Evolutionary conservation across 2,888 invertebrate species (phyloP), one percentile per base, ranked within the genome.

Genomic region (Lottia gigantea): DNA sequence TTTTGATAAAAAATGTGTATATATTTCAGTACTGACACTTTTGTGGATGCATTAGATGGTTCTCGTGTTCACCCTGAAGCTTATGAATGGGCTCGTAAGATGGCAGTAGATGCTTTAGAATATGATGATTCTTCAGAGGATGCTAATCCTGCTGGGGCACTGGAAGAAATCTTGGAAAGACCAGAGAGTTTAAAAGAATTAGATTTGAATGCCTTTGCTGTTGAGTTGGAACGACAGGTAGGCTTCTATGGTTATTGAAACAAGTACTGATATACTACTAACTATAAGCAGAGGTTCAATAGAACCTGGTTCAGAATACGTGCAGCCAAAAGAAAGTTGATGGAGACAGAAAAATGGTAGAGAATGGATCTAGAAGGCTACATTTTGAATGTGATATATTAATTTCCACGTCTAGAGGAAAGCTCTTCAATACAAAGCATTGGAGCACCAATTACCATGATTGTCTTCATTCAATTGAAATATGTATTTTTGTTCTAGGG

Each of bases 51-150:
- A 1, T 90, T 99, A 68, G 99, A 99, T 86, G 97, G 98, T 0
- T 97, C 98, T 0, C 92, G 99, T 80, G 98, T 99, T 0, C 99
- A 99, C 90, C 98, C 98, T 0, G 99, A 99, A 90, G 97, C 98
- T 0, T 99, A 99, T 88, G 99, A 99, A 76, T 98, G 98, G 98
- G 99, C 99, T 0, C 91, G 98, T 61, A 99, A 99, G 90, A 99
- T 99, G 98, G 99, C 99, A 0, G 97, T 98, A 0, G 99, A 99
- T 89, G 99, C 99, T 0, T 90, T 99, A 64, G 99, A 99, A 83
- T 97, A 98, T 82, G 98, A 98, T 85, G 98, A 98, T 84, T 87
- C 88, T 7, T 88, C 87, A 1, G 97, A 97, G 86, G 97, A 96
- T 80, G 89, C 87, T 0, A 97, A 97, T 89, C 97, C 98, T 0